Percentiles rank a stretch among this genome's conserved stretches.
Evolutionary conservation across 92 coral and sea anemone species (phyloP).

Genomic region (Phymanthus crucifer): DNA sequence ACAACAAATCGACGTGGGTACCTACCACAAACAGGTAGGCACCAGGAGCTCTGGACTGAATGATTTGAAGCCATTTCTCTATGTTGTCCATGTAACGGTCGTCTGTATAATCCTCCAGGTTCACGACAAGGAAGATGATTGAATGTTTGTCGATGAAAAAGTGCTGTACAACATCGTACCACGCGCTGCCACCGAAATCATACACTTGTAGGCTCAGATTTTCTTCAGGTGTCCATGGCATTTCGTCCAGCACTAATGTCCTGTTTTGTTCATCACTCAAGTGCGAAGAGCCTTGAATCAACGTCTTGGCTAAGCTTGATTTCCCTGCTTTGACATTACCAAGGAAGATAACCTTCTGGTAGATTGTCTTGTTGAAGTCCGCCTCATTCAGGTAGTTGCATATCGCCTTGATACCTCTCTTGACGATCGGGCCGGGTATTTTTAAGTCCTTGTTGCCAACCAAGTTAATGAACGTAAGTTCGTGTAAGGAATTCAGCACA

Average conservation of each 20-base stretch:
- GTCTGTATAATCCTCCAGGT: slow-evolving; percentile 46
- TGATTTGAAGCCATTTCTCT: slow-evolving; percentile 59
- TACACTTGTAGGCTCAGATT: slow-evolving; percentile 48
- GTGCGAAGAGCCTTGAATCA: slow-evolving; percentile 30
- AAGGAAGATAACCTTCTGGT: slow-evolving; percentile 55
- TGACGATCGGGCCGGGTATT: slow-evolving; percentile 29
- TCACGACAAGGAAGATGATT: slow-evolving; percentile 51
- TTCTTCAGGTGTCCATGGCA: slow-evolving; percentile 51
- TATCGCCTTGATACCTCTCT: slow-evolving; percentile 50
- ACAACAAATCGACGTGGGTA: slow-evolving; percentile 52
- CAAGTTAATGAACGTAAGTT: slow-evolving; percentile 35
- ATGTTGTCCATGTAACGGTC: slow-evolving; percentile 39
- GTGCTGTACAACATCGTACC: slow-evolving; percentile 62
- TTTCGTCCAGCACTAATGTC: slow-evolving; percentile 58
- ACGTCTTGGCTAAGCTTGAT: slow-evolving; percentile 56
- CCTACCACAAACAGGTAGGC: slow-evolving; percentile 54
- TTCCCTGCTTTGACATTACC: slow-evolving; percentile 71
- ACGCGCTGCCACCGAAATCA: slow-evolving; percentile 66
- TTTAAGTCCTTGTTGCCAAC: slow-evolving; percentile 26
- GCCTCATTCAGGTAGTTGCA: slow-evolving; percentile 42
- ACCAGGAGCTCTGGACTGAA: slow-evolving; percentile 57
- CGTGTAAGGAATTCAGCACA: slow-evolving; percentile 18
- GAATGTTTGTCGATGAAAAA: slow-evolving; percentile 61
- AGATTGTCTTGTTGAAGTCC: slow-evolving; percentile 27
- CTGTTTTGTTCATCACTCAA: slow-evolving; percentile 50